Evolutionary conservation across 2,113 vertebrate species (phyloP), one percentile per base, ranked within the genome.

Genomic region (Corythaeola cristata): DNA sequence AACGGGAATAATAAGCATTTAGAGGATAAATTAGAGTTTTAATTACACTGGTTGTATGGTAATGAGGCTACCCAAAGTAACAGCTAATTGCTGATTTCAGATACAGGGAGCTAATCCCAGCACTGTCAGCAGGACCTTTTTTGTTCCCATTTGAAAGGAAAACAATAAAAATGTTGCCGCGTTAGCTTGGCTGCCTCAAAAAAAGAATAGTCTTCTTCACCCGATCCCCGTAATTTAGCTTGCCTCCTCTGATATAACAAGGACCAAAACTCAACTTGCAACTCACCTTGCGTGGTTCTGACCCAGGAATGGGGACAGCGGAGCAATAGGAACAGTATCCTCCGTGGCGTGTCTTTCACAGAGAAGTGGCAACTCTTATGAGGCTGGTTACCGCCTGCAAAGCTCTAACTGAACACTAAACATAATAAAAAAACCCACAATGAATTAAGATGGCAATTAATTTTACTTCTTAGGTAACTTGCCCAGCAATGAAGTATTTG

Each of bases 261-360:
- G 60, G 49, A 68, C 55, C 13, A 85, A 88, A 88, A 50, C 35
- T 64, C 39, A 69, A 4, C 37, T 76, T 81, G 28, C 21, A 33
- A 47, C 28, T 79, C 6, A 2, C 24, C 21, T 55, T 63, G 15
- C 55, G 14, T 8, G 26, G 30, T 21, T 64, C 59, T 88, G 44
- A 60, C 11, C 24, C 32, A 50, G 32, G 11, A 81, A 37, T 1
- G 0, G 32, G 16, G 20, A 15, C 0, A 0, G 26, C 28, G 26
- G 15, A 85, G 49, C 0, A 1, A 37, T 18, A 35, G 24, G 23
- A 85, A 50, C 2, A 0, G 15, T 44, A 49, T 63, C n/a, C 35
- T 30, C 30, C 3, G 0, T 33, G 39, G 9, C 22, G 12, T 64
- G 44, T 33, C 56, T 81, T 72, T 45, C n/a, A 59, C 32, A 59